These are phyloP conservation scores for Leptodactylus fuscus DNA, from an alignment of 2,113 vertebrate genomes.

Conservation along the genomic window DNA sequence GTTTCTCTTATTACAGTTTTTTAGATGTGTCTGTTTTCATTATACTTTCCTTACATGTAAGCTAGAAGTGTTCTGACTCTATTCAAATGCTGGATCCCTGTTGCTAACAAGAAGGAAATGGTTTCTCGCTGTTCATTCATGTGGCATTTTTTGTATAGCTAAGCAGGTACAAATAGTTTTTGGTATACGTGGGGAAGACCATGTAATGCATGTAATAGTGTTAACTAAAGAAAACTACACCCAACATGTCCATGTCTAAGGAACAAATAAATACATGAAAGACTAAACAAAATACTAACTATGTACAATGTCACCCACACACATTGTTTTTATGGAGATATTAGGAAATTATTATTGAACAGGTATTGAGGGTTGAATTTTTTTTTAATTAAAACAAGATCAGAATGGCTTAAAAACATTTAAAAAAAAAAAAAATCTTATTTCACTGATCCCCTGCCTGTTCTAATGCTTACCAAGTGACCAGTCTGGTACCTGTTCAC, in stretches of 20 bases:
- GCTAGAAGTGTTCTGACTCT: not conserved
- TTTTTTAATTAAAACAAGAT: too few relatives aligned
- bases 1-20: constrained; percentile 12
- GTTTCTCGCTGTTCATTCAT: not conserved
- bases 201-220: not conserved
- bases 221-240: not conserved
- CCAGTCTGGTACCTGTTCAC: too few relatives aligned
- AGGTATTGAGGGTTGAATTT: too few relatives aligned
- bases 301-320: too few relatives aligned
- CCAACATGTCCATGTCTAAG: not conserved
- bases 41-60: constrained; percentile 10
- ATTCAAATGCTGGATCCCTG: constrained; percentile 15
- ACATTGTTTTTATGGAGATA: too few relatives aligned
- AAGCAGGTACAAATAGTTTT: not conserved
- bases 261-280: not conserved
- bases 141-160: not conserved
- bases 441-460: too few relatives aligned
- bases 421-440: too few relatives aligned
- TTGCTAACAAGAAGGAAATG: constrained; percentile 16
- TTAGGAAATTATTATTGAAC: too few relatives aligned
- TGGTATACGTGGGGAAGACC: constrained; percentile 15
- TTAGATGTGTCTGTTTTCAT: constrained; percentile 10
- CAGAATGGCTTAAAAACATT: too few relatives aligned
- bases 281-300: not conserved
- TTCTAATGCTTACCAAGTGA: too few relatives aligned